A percentile compares a stretch with the other conserved stretches of the same genome.
Conservation (phyloP, 2,888 invertebrate genomes). For the Xestoiulus laeticollis region DNA sequence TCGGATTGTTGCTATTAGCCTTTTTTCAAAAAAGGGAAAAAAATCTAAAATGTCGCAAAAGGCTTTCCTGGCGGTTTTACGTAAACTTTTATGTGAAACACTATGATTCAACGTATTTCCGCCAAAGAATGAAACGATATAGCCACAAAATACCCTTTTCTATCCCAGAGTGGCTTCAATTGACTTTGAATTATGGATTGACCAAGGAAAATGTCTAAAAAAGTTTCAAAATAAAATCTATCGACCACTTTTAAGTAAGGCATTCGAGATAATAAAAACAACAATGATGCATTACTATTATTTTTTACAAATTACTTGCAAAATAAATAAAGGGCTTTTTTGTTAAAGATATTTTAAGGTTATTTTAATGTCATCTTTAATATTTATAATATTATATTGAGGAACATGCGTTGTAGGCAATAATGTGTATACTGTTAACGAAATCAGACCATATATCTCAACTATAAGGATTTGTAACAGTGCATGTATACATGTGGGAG, state of each 20-base stretch:
- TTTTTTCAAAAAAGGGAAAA: neutral
- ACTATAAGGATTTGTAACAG: too few relatives aligned
- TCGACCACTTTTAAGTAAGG: neutral
- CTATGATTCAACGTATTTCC: conserved; percentile 3
- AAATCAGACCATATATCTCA: too few relatives aligned
- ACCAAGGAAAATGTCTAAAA: neutral
- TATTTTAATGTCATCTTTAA: too few relatives aligned
- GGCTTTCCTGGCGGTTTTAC: conserved; percentile 22
- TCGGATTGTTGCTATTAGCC: conserved; percentile 34
- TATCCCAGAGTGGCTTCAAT: neutral
- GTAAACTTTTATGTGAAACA: neutral
- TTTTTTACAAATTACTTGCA: too few relatives aligned
- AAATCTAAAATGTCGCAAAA: neutral
- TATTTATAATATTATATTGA: too few relatives aligned
- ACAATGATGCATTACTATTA: neutral
- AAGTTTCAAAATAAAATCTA: neutral
- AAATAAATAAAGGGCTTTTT: too few relatives aligned
- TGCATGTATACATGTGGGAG: too few relatives aligned
- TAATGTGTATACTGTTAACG: too few relatives aligned
- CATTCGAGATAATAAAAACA: neutral
- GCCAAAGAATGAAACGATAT: neutral
- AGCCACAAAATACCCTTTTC: neutral
- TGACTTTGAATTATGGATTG: conserved; percentile 1
- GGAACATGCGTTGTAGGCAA: too few relatives aligned
- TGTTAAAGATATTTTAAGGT: too few relatives aligned